Conservation (phyloP, 2,113 vertebrate genomes). For the Nothobranchius furzeri region DNA sequence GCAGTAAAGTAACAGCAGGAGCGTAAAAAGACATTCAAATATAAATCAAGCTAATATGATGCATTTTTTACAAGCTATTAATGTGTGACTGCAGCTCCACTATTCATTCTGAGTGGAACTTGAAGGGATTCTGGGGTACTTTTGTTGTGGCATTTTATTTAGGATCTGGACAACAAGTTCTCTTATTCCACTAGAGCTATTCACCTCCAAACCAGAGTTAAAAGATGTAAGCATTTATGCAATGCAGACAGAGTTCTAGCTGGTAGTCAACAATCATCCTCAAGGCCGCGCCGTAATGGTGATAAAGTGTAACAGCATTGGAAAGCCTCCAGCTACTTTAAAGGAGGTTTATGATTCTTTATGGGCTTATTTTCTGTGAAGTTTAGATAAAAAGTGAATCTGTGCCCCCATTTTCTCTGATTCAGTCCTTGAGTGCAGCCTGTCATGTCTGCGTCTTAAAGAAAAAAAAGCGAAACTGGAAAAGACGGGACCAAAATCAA, state of each 20-base stretch:
- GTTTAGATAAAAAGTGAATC: slow-evolving; percentile 11
- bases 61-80: slow-evolving; percentile 14
- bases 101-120: slow-evolving; percentile 4
- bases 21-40: neutral
- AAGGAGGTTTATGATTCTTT: slow-evolving; percentile 16
- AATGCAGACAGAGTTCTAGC: slow-evolving; percentile 6
- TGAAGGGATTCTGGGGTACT: slow-evolving; percentile 1
- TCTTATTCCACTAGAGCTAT: slow-evolving; percentile 8
- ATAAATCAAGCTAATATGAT: slow-evolving; percentile 14
- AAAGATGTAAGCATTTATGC: slow-evolving; percentile 2
- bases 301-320: slow-evolving; percentile 7
- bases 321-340: slow-evolving; percentile 5
- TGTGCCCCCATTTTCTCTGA: slow-evolving; percentile 8
- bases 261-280: slow-evolving; percentile 10
- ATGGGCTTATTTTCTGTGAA: slow-evolving; percentile 18
- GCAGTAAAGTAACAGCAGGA: neutral
- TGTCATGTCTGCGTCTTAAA: neutral
- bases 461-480: neutral
- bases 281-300: neutral
- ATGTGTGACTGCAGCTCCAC: slow-evolving; percentile 2
- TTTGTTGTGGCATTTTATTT: slow-evolving; percentile 19
- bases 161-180: neutral
- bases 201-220: slow-evolving; percentile 32
- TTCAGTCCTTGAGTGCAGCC: neutral
- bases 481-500: neutral